Conservation (phyloP, 1,140 invertebrate species). For the Cydia amplana region DNA sequence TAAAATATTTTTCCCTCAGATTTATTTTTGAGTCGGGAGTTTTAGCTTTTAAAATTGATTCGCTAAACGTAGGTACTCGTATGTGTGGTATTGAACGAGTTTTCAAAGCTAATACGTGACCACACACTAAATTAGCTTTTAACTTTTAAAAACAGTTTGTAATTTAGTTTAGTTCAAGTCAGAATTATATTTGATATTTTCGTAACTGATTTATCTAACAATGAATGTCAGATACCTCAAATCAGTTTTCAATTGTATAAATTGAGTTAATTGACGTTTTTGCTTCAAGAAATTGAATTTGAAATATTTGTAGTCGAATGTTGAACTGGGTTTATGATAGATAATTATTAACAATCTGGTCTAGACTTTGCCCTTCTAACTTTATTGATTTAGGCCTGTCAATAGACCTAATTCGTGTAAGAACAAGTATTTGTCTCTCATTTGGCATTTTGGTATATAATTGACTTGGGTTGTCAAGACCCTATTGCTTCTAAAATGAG, state of each 20-base stretch:
- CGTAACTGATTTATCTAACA: neutral
- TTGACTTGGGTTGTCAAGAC: slow-evolving; percentile 5
- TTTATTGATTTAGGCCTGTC: slow-evolving; percentile 1
- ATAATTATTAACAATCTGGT: neutral
- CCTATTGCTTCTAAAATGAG: neutral
- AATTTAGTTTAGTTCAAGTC: neutral
- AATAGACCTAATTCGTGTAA: neutral
- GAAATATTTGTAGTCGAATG: neutral
- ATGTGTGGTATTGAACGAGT: neutral
- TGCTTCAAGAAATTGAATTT: neutral
- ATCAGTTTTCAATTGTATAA: neutral
- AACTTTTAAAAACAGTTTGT: neutral
- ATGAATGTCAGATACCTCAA: neutral
- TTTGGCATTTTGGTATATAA: neutral
- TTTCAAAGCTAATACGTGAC: neutral
- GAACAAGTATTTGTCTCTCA: slow-evolving; percentile 20
- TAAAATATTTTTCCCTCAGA: slow-evolving; percentile 25
- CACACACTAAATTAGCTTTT: neutral
- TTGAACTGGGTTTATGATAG: neutral
- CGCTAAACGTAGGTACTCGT: neutral
- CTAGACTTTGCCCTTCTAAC: slow-evolving; percentile 13
- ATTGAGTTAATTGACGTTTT: neutral
- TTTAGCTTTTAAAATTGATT: slow-evolving; percentile 25
- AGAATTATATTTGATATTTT: neutral
- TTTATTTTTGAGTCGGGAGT: slow-evolving; percentile 18